phyloP scores from a whole-genome alignment of 2,113 vertebrate genomes.

The Limnothrissa miodon region DNA sequence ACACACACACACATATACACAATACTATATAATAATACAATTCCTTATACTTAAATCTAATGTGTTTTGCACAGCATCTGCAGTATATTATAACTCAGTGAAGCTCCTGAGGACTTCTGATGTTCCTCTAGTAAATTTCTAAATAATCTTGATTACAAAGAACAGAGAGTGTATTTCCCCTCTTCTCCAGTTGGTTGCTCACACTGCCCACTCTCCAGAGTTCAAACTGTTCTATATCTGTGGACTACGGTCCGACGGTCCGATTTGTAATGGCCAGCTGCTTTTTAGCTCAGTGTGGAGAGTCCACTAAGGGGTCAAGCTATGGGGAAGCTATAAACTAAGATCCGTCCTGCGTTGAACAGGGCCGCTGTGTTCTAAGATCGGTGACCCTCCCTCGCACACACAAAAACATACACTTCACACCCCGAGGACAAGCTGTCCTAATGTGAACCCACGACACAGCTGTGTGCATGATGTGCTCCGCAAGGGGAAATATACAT shows the following conservation, averaged over 20 bases:
- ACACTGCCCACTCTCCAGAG: background rate
- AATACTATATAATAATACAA: too few species aligned
- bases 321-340: background rate
- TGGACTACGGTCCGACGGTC: background rate
- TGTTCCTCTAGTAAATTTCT: background rate
- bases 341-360: background rate
- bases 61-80: too few species aligned
- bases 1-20: too few species aligned
- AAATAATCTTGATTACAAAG: background rate
- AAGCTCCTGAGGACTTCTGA: background rate
- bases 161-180: background rate
- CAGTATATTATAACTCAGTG: background rate
- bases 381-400: background rate
- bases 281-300: background rate
- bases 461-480: background rate
- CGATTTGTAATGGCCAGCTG: background rate
- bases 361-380: background rate
- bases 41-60: too few species aligned
- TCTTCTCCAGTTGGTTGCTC: background rate
- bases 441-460: background rate
- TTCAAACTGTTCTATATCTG: background rate
- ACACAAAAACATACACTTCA: too few species aligned
- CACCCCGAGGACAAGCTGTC: conserved; percentile 8
- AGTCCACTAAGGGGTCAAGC: background rate
- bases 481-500: background rate